These are phyloP conservation scores for Zaprionus capensis DNA, from an alignment of 1,140 invertebrate genomes.

Conservation along the genomic window DNA sequence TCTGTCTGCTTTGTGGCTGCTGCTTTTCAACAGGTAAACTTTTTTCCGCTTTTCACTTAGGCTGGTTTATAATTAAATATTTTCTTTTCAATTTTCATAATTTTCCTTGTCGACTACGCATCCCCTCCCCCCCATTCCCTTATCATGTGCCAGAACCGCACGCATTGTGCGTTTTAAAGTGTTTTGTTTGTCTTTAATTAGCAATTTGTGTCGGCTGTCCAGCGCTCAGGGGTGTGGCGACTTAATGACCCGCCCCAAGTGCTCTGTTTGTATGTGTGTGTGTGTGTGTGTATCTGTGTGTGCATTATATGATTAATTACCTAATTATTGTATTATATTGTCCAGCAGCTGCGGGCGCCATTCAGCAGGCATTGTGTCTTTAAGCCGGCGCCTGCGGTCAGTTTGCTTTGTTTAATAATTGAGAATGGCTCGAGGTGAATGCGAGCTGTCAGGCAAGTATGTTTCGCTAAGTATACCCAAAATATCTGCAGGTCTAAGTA, in stretches of 20 bases:
- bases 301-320: conserved; percentile 72
- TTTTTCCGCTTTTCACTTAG: conserved; percentile 43
- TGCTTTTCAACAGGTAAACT: conserved; percentile 61
- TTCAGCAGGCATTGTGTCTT: conserved; percentile 36
- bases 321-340: conserved; percentile 76
- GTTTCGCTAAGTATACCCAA: not conserved
- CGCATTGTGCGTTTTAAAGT: conserved; percentile 62
- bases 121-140: not conserved
- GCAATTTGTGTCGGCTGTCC: conserved; percentile 45
- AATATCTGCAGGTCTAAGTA: not conserved
- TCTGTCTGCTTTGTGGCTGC: conserved; percentile 19
- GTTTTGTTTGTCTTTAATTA: conserved; percentile 79
- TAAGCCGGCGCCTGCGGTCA: conserved; percentile 41
- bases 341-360: conserved; percentile 47
- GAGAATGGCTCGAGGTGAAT: conserved; percentile 12
- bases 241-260: conserved; percentile 58
- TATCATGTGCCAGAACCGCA: conserved; percentile 11
- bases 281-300: conserved; percentile 23
- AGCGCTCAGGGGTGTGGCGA: conserved; percentile 6
- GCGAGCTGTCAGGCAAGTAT: not conserved
- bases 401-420: conserved; percentile 61
- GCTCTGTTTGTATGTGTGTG: conserved; percentile 5
- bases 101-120: not conserved
- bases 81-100: conserved; percentile 66
- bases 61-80: conserved; percentile 70